Percentiles rank a stretch among this genome's conserved stretches.
Conservation (phyloP, 1,140 invertebrate genomes). For the Druon quercuslanigerum region DNA sequence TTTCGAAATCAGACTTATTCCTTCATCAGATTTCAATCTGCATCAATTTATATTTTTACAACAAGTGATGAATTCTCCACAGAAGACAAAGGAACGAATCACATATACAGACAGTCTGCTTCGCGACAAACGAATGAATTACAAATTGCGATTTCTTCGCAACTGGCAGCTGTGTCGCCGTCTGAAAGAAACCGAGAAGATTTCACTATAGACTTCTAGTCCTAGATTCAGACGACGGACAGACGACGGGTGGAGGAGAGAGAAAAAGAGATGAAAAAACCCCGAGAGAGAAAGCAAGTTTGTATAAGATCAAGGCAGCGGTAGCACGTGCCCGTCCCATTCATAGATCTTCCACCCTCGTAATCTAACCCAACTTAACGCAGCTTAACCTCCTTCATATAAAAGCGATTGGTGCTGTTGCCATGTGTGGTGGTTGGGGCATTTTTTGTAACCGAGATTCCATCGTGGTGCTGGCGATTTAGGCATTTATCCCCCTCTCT, state of each 20-base stretch:
- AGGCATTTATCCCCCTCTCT: slow-evolving; percentile 34
- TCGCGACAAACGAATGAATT: slow-evolving; percentile 58
- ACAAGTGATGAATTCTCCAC: background rate
- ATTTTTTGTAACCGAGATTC: slow-evolving; percentile 54
- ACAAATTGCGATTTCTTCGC: slow-evolving; percentile 61
- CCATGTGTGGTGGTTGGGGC: slow-evolving; percentile 54
- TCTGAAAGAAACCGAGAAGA: slow-evolving; percentile 51
- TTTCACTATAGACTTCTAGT: slow-evolving; percentile 47
- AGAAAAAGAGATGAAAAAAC: slow-evolving; percentile 40
- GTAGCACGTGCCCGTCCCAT: slow-evolving; percentile 69
- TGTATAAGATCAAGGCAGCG: slow-evolving; percentile 50
- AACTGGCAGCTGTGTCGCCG: slow-evolving; percentile 59
- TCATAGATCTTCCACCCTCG: slow-evolving; percentile 67
- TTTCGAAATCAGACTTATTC: no score
- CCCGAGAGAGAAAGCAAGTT: slow-evolving; percentile 5
- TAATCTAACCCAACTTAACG: slow-evolving; percentile 67
- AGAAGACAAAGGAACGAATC: slow-evolving; percentile 10
- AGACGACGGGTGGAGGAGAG: slow-evolving; percentile 38
- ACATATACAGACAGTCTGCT: slow-evolving; percentile 26
- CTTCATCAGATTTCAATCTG: no score
- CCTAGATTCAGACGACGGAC: slow-evolving; percentile 44
- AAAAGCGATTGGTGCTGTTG: slow-evolving; percentile 64
- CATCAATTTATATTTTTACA: background rate
- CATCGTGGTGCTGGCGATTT: slow-evolving; percentile 41
- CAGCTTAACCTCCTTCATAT: slow-evolving; percentile 55